These are phyloP conservation scores for Andricus curvator DNA, from an alignment of 2,888 invertebrate species.

Conservation along the genomic window DNA sequence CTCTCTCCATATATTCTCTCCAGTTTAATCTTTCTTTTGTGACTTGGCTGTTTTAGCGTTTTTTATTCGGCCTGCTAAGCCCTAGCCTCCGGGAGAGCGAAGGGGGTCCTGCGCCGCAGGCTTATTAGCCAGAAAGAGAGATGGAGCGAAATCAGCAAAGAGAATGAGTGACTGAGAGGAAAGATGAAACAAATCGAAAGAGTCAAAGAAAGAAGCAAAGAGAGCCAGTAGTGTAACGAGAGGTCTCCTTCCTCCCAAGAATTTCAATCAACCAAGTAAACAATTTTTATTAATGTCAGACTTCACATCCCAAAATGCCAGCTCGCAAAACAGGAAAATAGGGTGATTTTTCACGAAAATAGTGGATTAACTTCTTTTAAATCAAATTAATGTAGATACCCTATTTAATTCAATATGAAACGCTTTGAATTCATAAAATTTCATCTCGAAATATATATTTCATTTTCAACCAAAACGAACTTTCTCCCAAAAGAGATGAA, in stretches of 20 bases:
- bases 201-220: background rate
- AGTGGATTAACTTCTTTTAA: too few relatives aligned
- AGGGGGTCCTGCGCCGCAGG: constrained; percentile 60
- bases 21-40: constrained; percentile 75
- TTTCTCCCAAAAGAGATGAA: too few relatives aligned
- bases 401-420: too few relatives aligned
- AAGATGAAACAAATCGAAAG: constrained; percentile 4
- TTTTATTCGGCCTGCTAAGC: constrained; percentile 66
- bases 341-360: too few relatives aligned
- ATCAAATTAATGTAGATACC: too few relatives aligned
- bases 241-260: background rate
- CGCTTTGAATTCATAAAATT: too few relatives aligned
- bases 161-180: constrained; percentile 42
- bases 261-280: background rate
- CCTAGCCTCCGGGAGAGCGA: constrained; percentile 56
- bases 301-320: too few relatives aligned
- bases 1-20: constrained; percentile 68
- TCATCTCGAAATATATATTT: too few relatives aligned
- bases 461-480: too few relatives aligned
- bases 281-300: too few relatives aligned
- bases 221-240: background rate
- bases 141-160: constrained; percentile 47
- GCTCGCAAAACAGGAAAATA: too few relatives aligned
- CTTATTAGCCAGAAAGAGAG: constrained; percentile 66
- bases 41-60: constrained; percentile 75